Base-by-base conservation (phyloP, 2,888 invertebrate species). In the Tetragonula carbonaria region DNA sequence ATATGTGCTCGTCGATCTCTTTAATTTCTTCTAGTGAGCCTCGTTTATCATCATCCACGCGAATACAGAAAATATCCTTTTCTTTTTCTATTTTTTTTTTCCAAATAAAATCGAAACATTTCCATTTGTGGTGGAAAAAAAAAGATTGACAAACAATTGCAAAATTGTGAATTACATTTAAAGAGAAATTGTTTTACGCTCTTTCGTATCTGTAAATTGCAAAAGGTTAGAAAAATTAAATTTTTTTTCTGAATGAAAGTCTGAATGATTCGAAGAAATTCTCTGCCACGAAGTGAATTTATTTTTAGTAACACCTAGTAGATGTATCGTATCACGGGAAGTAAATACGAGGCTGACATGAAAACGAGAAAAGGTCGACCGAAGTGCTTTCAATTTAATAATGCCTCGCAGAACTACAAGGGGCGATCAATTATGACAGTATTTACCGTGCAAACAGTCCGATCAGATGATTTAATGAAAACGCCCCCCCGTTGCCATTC, bases 401-500 rank as follows among this genome's bases (percentile, higher is more conserved):
- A 57, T 51, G n/a, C 55, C 16, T 63, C n/a, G 45, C 18, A 45
- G 18, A 50, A 28, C 28, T 68, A 28, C 23, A n/a, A 57, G 38
- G 13, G 38, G 13, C 57, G 66, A 80, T 80, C 74, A 74, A 80
- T 82, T 82, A 75, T 66, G 55, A 74, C 57, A 57, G 70, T 70
- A 80, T 80, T 82, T 74, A 74, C 65, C 18, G 74, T 21, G 65
- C 74, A 82, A 82, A 80, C 66, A 71, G 59, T 53, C 65, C 57
- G 18, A 51, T 33, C 57, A 59, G 71, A 80, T 74, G 71, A 82
- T 82, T 82, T 66, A 66, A 82, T 80, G 70, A 80, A 80, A 82
- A 65, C 74, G 51, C 53, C 23, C 28, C 28, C 28, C 59, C 13
- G 57, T 63, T 72, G 63, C 71, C 53, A 75, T 82, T 82, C 71